These are phyloP conservation scores for Pentalonia nigronervosa DNA, from an alignment of 1,140 invertebrate species.

Conservation along the genomic window DNA sequence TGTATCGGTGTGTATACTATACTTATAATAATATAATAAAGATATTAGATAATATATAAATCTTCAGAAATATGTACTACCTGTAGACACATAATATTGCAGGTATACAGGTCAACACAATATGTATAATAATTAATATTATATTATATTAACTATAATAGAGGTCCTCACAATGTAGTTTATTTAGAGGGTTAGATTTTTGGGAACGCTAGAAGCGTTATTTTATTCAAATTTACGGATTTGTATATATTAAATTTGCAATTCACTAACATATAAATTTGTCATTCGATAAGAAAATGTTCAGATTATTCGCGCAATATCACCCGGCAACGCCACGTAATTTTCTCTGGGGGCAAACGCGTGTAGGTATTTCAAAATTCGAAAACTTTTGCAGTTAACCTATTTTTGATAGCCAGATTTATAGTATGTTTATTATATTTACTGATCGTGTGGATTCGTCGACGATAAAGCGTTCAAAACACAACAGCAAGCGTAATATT, in stretches of 20 bases:
- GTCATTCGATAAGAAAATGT: conserved; percentile 24
- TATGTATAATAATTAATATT: conserved; percentile 18
- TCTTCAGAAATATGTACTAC: neutral
- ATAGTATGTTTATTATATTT: neutral
- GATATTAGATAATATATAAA: neutral
- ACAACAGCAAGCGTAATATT: neutral
- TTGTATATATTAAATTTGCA: conserved; percentile 26
- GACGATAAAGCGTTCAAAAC: neutral
- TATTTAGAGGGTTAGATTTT: neutral
- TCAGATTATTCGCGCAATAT: neutral
- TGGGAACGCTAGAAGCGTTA: neutral
- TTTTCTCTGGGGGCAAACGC: neutral
- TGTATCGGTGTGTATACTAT: neutral
- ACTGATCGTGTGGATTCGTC: neutral
- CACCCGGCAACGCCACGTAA: neutral
- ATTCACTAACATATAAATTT: conserved; percentile 10
- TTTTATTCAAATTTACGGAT: conserved; percentile 25
- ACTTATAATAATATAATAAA: neutral
- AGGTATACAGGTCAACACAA: neutral
- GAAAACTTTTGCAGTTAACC: conserved; percentile 15
- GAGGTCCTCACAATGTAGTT: neutral
- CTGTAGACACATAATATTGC: neutral
- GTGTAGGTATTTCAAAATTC: neutral
- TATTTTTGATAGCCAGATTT: neutral
- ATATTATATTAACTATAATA: neutral